These are phyloP conservation scores for Rhorus exstirpatorius DNA, from an alignment of 2,888 invertebrate species.

Conservation along the genomic window DNA sequence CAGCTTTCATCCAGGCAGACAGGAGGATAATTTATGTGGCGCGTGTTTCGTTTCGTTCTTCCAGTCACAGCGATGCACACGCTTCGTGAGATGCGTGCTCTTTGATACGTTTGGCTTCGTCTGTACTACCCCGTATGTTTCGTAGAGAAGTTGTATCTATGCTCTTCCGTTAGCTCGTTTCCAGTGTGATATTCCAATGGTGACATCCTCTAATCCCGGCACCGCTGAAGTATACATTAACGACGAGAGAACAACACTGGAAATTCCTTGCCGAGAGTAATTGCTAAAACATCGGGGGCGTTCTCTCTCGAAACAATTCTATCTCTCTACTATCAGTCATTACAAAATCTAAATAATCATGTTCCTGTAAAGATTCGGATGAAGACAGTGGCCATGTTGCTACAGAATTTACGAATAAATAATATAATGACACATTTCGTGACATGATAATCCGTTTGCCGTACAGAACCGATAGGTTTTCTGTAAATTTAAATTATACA, in stretches of 20 bases:
- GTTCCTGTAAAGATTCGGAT: background rate
- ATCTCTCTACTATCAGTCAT: background rate
- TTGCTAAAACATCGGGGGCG: constrained; percentile 32
- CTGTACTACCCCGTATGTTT: constrained; percentile 36
- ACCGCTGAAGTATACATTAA: constrained; percentile 2
- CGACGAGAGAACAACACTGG: background rate
- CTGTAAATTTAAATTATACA: background rate
- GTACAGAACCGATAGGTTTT: background rate
- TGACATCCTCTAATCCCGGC: constrained; percentile 1
- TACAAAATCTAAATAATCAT: background rate
- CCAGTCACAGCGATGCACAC: constrained; percentile 74
- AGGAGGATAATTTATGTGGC: constrained; percentile 86
- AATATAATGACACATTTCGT: background rate
- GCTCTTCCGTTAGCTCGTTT: constrained; percentile 16
- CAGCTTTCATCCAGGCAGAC: constrained; percentile 85
- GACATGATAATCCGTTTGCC: background rate
- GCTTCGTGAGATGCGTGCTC: constrained; percentile 73
- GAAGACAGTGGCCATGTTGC: background rate
- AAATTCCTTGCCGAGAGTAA: constrained; percentile 15
- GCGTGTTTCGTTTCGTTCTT: constrained; percentile 83
- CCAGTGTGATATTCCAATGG: constrained; percentile 11
- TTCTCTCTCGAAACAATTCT: constrained; percentile 22
- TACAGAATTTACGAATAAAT: background rate
- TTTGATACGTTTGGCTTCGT: constrained; percentile 54
- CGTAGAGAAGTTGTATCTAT: constrained; percentile 14